phyloP scores from a whole-genome alignment of 2,797 vertebrate genomes.

The Etheostoma nigrum region DNA sequence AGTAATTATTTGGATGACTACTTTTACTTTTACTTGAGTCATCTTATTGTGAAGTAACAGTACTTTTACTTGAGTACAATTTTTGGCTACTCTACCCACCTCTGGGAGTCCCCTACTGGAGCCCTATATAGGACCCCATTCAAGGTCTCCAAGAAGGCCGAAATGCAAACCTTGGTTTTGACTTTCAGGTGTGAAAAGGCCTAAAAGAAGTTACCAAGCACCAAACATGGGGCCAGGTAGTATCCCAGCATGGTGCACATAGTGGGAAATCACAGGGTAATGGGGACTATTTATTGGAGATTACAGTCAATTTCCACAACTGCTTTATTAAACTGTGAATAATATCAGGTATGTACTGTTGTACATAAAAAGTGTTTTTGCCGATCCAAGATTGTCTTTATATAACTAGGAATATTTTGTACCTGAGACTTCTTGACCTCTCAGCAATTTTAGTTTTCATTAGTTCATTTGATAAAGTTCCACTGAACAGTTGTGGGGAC shows the following conservation, averaged over 20 bases:
- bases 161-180: too few relatives aligned
- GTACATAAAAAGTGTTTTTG: not conserved
- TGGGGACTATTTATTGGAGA: not conserved
- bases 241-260: not conserved
- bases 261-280: not conserved
- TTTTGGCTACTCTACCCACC: too few relatives aligned
- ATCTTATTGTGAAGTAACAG: too few relatives aligned
- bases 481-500: conserved; percentile 79
- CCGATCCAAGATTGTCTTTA: not conserved
- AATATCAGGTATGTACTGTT: conserved; percentile 6
- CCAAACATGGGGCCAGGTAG: not conserved
- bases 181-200: too few relatives aligned
- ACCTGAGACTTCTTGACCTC: conserved; percentile 21
- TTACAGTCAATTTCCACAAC: not conserved
- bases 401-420: not conserved
- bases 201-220: not conserved
- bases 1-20: too few relatives aligned
- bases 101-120: too few relatives aligned
- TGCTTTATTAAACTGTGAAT: not conserved
- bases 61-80: too few relatives aligned
- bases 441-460: too few relatives aligned
- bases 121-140: too few relatives aligned
- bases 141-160: too few relatives aligned
- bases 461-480: conserved; percentile 44
- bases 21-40: too few relatives aligned